Conservation (phyloP, 2,888 invertebrate species). For the Chrysina gloriosa region DNA sequence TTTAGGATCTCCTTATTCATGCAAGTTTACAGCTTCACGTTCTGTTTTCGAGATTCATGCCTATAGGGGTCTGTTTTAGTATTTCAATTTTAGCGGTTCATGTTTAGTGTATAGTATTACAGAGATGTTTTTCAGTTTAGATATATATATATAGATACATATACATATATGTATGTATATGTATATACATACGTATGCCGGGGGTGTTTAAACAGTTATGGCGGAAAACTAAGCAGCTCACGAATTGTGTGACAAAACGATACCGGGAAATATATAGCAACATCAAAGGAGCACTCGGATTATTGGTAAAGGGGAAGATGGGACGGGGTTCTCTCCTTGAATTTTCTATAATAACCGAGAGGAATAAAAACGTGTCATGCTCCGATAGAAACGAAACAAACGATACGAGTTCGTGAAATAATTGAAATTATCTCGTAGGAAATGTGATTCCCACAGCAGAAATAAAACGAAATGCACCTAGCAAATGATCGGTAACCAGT, state of each 20-base stretch:
- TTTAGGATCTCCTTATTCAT: conserved; percentile 5
- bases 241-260: conserved; percentile 36
- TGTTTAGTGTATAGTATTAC: conserved; percentile 62
- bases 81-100: conserved; percentile 58
- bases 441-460: conserved; percentile 36
- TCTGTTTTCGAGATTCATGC: conserved; percentile 20
- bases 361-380: no score
- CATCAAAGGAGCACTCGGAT: no score
- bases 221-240: conserved; percentile 42
- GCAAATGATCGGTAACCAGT: conserved; percentile 48
- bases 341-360: no score
- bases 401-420: no score
- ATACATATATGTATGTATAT: no score
- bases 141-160: no score
- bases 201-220: conserved; percentile 51
- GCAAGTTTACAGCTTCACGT: neutral
- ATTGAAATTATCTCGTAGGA: neutral
- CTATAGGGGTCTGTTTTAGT: conserved; percentile 56
- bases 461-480: conserved; percentile 45
- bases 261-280: conserved; percentile 34
- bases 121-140: conserved; percentile 59
- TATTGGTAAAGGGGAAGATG: no score
- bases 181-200: conserved; percentile 7
- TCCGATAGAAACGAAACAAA: no score
- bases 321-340: no score